phyloP scores from a whole-genome alignment of 2,888 invertebrate species.

The Leptinotarsa rubiginosa region DNA sequence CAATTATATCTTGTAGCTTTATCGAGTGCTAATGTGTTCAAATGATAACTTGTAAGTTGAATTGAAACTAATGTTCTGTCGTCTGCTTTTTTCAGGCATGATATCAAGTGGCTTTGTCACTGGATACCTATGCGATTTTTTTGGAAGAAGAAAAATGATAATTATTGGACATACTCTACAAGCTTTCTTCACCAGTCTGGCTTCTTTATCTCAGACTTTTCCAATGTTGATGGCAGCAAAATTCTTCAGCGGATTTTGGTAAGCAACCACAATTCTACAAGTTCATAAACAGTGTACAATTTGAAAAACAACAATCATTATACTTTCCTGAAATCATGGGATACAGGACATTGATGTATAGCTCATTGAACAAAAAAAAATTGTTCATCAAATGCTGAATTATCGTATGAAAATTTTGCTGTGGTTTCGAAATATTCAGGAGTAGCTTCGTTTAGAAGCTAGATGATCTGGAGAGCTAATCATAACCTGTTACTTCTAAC shows the following conservation, averaged over 20 bases:
- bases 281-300: too few species aligned
- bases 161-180: constrained; percentile 75
- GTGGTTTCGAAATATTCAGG: too few species aligned
- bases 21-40: too few species aligned
- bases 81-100: constrained; percentile 72
- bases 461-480: too few species aligned
- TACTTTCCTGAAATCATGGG: too few species aligned
- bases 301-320: too few species aligned
- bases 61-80: neutral
- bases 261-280: constrained; percentile 69
- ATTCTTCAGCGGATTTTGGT: constrained; percentile 76
- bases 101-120: constrained; percentile 79
- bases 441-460: too few species aligned
- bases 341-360: too few species aligned
- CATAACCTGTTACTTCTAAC: neutral
- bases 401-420: too few species aligned
- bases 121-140: constrained; percentile 82
- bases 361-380: too few species aligned
- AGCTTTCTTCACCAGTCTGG: constrained; percentile 73
- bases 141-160: constrained; percentile 77
- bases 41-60: neutral
- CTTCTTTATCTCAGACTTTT: constrained; percentile 76
- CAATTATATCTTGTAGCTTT: too few species aligned
- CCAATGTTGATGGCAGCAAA: constrained; percentile 76
- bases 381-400: too few species aligned